A percentile compares a stretch with the other conserved stretches of the same genome.
These are phyloP conservation scores for Fopius arisanus DNA, from an alignment of 1,140 invertebrate genomes.

Conservation along the genomic window DNA sequence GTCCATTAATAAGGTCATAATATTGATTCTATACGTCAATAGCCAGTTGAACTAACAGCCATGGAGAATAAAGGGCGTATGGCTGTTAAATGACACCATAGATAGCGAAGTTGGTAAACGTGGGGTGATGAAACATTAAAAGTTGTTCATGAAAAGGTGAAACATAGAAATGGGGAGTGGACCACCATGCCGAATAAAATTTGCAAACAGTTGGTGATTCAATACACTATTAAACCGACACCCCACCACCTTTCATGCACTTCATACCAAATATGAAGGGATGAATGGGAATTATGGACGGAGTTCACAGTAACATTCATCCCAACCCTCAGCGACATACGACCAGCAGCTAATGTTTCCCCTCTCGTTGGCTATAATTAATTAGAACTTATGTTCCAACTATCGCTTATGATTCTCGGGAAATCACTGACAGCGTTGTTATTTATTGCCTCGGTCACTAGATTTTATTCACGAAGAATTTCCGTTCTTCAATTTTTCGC, in stretches of 20 bases:
- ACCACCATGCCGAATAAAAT: not conserved
- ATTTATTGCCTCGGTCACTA: not conserved
- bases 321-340: not conserved
- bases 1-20: not conserved
- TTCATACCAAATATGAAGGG: not conserved
- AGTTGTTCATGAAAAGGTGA: not conserved
- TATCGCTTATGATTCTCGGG: not conserved
- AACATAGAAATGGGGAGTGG: not conserved
- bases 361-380: slow-evolving; percentile 3
- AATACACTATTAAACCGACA: not conserved
- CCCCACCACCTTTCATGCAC: not conserved
- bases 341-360: not conserved
- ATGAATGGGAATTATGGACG: not conserved
- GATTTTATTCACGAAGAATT: not conserved
- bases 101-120: not conserved
- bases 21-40: not conserved
- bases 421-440: not conserved
- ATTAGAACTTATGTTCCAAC: not conserved
- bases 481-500: not conserved
- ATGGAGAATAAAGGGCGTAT: not conserved
- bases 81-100: not conserved
- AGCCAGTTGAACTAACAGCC: not conserved
- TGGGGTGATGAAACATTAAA: not conserved
- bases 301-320: not conserved
- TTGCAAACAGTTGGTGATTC: slow-evolving; percentile 9